Percentiles rank a stretch among this genome's conserved stretches.
phyloP scores from a whole-genome alignment of 1,140 invertebrate species.

The Drosophila seguyi region DNA sequence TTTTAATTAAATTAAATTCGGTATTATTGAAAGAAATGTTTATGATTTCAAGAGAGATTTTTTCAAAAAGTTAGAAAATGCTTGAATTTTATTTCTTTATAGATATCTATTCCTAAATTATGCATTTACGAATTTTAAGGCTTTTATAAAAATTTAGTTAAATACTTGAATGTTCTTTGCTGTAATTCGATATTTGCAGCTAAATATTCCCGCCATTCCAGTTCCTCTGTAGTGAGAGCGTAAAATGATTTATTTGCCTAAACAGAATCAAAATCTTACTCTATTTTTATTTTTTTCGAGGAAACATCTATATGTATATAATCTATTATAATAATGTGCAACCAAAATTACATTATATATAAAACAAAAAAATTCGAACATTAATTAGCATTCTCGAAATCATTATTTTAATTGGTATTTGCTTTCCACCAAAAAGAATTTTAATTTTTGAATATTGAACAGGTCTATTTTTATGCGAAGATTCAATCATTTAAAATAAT shows the following conservation, averaged over 20 bases:
- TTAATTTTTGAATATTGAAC: not conserved
- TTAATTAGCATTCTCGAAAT: slow-evolving; percentile 9
- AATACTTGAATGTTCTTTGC: not conserved
- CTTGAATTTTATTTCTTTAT: too few relatives aligned
- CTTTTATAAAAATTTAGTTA: too few relatives aligned
- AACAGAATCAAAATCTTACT: not conserved
- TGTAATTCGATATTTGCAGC: not conserved
- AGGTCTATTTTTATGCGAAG: slow-evolving; percentile 14
- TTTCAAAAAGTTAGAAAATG: too few relatives aligned
- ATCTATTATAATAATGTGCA: not conserved
- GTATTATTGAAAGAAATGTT: not conserved
- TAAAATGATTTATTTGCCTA: not conserved
- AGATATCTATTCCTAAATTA: too few relatives aligned
- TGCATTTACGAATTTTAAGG: not conserved
- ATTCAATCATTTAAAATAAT: slow-evolving; percentile 11
- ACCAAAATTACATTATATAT: not conserved
- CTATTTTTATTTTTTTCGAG: slow-evolving; percentile 1
- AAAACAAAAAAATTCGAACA: slow-evolving; percentile 2
- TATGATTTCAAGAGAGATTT: too few relatives aligned
- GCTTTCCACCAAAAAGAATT: slow-evolving; percentile 2
- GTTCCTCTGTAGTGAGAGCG: not conserved
- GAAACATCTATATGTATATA: not conserved
- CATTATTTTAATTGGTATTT: slow-evolving; percentile 31
- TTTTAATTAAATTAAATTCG: not conserved
- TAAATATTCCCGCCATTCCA: not conserved